A percentile compares a stretch with the other conserved stretches of the same genome.
Evolutionary conservation across 2,113 vertebrate species (phyloP).

Genomic region (Silurus asotus): DNA sequence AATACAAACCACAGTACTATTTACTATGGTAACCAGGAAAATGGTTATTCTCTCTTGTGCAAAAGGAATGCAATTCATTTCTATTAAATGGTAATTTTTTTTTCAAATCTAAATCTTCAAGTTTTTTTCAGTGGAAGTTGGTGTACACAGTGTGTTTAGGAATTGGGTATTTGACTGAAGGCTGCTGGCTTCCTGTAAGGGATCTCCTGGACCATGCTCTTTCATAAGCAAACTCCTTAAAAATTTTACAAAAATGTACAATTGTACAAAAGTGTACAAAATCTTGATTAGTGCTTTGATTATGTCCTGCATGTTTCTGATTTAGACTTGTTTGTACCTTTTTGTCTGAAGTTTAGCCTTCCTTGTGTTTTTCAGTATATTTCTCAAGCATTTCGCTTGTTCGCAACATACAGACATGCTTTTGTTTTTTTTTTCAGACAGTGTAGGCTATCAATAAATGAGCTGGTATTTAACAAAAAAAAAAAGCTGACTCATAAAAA

Average conservation of each 20-base stretch:
- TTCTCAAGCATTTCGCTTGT: not conserved
- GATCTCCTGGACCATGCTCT: not conserved
- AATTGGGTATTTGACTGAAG: not conserved
- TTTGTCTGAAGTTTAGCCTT: not conserved
- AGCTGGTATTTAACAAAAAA: not conserved
- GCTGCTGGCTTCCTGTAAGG: constrained; percentile 1
- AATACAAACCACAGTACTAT: not conserved
- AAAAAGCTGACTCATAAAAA: not conserved
- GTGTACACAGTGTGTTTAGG: not conserved
- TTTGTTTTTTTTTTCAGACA: not conserved
- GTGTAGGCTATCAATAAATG: not conserved
- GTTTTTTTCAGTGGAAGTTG: not conserved
- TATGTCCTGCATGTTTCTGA: not conserved
- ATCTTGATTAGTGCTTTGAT: not conserved
- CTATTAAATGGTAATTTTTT: not conserved
- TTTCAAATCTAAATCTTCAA: not conserved
- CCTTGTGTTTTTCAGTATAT: not conserved
- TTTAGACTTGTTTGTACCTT: not conserved
- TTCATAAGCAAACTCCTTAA: not conserved
- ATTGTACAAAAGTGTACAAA: no score
- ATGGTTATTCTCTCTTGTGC: not conserved
- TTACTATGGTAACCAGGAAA: not conserved
- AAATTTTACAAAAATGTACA: no score
- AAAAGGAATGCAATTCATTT: not conserved
- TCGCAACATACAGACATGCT: not conserved